A percentile compares a stretch with the other conserved stretches of the same genome.
phyloP scores from a whole-genome alignment of 2,113 vertebrate species.

The Speoplatyrhinus poulsoni region DNA sequence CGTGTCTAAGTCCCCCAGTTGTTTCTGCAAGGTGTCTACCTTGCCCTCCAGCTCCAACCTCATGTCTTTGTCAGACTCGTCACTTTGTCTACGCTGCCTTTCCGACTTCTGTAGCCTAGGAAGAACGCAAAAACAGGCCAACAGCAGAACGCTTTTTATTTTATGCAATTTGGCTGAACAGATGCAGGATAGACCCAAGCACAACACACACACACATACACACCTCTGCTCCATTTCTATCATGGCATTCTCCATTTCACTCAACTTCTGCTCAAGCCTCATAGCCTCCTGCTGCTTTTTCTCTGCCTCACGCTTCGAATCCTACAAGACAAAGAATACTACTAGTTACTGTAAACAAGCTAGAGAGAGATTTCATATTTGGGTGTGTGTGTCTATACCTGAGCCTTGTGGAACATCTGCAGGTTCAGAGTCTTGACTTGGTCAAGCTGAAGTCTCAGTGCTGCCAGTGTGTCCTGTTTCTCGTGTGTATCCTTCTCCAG shows the following conservation, averaged over 20 bases:
- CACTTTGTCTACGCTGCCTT: slow-evolving; percentile 72
- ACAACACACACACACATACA: neutral
- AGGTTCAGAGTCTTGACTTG: slow-evolving; percentile 95
- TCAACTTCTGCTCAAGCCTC: slow-evolving; percentile 85
- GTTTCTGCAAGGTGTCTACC: slow-evolving; percentile 78
- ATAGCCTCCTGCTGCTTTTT: slow-evolving; percentile 84
- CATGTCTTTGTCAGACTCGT: slow-evolving; percentile 82
- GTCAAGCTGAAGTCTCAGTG: slow-evolving; percentile 91
- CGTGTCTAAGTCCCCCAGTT: slow-evolving; percentile 84
- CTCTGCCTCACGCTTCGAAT: slow-evolving; percentile 80
- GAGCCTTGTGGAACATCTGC: slow-evolving; percentile 95
- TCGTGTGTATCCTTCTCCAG: slow-evolving; percentile 97
- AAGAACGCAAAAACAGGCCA: neutral
- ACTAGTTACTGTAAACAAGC: slow-evolving; percentile 29
- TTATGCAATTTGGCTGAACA: neutral
- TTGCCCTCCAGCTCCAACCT: slow-evolving; percentile 81
- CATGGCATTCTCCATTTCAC: slow-evolving; percentile 83
- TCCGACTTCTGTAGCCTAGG: slow-evolving; percentile 85
- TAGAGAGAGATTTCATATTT: neutral
- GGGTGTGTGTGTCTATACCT: slow-evolving; percentile 73
- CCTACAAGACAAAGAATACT: slow-evolving; percentile 68
- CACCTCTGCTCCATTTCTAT: slow-evolving; percentile 89
- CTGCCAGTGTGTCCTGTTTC: slow-evolving; percentile 91
- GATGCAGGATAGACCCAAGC: neutral
- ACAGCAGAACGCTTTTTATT: neutral